These are phyloP conservation scores for Carposina sasakii DNA, from an alignment of 1,140 invertebrate species.

Conservation along the genomic window DNA sequence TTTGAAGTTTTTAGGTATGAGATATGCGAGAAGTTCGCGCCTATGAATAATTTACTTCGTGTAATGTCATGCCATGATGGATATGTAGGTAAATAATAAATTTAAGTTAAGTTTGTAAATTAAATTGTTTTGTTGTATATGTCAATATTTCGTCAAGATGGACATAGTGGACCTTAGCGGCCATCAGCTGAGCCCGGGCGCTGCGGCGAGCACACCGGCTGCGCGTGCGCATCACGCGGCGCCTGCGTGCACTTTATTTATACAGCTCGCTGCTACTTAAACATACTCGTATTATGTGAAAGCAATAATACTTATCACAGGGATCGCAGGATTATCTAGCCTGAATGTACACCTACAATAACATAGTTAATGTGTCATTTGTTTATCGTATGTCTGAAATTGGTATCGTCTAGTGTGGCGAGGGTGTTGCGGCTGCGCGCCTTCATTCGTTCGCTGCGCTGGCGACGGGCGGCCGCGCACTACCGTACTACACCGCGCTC, in stretches of 20 bases:
- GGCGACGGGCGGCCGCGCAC: constrained; percentile 42
- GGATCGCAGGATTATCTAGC: constrained; percentile 39
- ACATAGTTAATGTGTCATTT: constrained; percentile 31
- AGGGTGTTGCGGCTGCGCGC: constrained; percentile 20
- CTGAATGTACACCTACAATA: constrained; percentile 36
- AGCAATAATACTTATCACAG: constrained; percentile 32
- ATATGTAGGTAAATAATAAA: too few relatives aligned
- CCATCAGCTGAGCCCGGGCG: constrained; percentile 30
- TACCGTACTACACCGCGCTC: constrained; percentile 11
- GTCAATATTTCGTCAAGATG: too few relatives aligned
- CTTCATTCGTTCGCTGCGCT: constrained; percentile 48
- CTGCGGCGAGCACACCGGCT: constrained; percentile 38
- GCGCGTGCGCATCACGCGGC: constrained; percentile 48
- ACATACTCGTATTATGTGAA: constrained; percentile 23
- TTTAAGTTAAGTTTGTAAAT: too few relatives aligned
- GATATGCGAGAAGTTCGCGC: too few relatives aligned
- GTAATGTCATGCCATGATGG: too few relatives aligned
- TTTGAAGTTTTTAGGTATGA: too few relatives aligned
- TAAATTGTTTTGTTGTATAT: too few relatives aligned
- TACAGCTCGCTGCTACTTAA: too few relatives aligned
- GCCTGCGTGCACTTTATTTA: constrained; percentile 44
- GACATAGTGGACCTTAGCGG: too few relatives aligned
- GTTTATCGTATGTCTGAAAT: constrained; percentile 42
- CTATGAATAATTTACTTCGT: too few relatives aligned
- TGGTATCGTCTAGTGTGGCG: constrained; percentile 30